Evolutionary conservation across 2,113 vertebrate species (phyloP).

Genomic region (Butorides virescens): DNA sequence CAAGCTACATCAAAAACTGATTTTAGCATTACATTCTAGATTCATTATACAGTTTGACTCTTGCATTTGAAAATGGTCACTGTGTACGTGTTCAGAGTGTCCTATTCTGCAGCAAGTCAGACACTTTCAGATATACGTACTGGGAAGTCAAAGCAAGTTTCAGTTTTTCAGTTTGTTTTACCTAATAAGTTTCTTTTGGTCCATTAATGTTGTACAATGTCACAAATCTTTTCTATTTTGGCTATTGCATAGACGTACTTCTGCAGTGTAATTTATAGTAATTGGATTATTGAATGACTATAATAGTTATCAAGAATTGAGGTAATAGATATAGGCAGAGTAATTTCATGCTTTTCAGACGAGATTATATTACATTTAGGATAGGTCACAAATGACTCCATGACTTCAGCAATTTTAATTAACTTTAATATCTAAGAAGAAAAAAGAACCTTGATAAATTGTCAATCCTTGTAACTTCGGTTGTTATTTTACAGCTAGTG

Average conservation of each 20-base stretch:
- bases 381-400: conserved; percentile 49
- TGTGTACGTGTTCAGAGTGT: background rate
- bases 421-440: conserved; percentile 47
- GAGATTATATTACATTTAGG: conserved; percentile 60
- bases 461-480: background rate
- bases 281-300: conserved; percentile 55
- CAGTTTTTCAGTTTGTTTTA: background rate
- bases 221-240: conserved; percentile 8
- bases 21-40: background rate
- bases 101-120: background rate
- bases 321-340: conserved; percentile 60
- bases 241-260: background rate
- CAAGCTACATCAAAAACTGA: background rate
- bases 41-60: background rate
- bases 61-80: background rate
- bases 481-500: conserved; percentile 20
- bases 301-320: conserved; percentile 60
- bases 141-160: background rate
- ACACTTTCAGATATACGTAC: background rate
- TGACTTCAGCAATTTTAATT: conserved; percentile 65
- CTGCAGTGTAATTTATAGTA: conserved; percentile 46
- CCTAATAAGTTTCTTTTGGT: background rate
- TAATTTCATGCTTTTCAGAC: conserved; percentile 72
- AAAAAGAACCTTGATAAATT: conserved; percentile 31
- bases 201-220: background rate